Base-by-base conservation (phyloP, 2,797 vertebrate species). In the Anisognathus igniventris region DNA sequence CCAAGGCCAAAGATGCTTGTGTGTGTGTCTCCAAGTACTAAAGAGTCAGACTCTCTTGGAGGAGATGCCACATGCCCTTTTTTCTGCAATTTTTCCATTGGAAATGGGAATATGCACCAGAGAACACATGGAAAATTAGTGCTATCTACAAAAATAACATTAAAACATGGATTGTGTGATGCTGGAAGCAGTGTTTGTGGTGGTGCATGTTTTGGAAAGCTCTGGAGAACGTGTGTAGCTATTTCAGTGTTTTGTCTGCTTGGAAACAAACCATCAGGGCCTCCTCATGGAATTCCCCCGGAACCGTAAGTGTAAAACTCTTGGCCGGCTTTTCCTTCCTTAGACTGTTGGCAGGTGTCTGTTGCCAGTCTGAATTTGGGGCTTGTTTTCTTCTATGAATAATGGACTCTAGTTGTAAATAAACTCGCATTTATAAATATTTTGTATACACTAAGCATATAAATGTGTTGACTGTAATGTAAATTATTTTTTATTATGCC, bases 1-100 rank as follows among this genome's bases (percentile, higher is more conserved):
- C 97, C 97, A 88, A 97, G 98, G 98, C 98, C 98, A 98, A 98
- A 98, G 97, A 98, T 97, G 96, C 97, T 97, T 71, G 16, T 93
- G 96, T 92, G 90, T 95, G 84, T 98, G 98, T 98, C 98, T 98
- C 96, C 98, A 97, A 79, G 96, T 72, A 56, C 65, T 60, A 27
- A 83, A 62, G 56, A 65, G 71, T 37, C 62, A 42, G 35, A 18
- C 57, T 88, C 42, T 31, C 18, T 40, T 14, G 67, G 48, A 86
- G 70, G 72, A 72, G 73, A 50, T 66, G 76, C 37, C 74, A 37
- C 67, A 1, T 65, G 37, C 61, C 45, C 45, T 58, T 83, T 87
- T 77, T 80, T 45, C 74, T 80, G 72, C 58, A 37, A 50, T 94
- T 95, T 80, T 9, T 28, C 12, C 21, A 27, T 20, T 39, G 65